A percentile compares a stretch with the other conserved stretches of the same genome.
phyloP scores from a whole-genome alignment of 2,888 invertebrate genomes.

The Dolichomitus sp. region DNA sequence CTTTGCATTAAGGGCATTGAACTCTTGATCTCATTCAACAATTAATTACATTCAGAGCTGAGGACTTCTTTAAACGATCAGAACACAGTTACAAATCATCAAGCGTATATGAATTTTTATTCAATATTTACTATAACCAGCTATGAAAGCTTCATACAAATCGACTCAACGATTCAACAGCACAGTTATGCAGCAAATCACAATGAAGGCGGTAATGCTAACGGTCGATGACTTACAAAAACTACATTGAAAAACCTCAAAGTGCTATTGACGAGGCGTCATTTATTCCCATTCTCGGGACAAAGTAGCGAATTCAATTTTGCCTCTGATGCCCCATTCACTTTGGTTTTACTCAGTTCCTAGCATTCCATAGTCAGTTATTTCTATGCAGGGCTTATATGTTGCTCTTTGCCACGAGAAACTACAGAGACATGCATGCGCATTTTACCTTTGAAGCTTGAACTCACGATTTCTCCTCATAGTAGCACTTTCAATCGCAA shows the following conservation, averaged over 20 bases:
- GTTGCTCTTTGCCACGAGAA: background rate
- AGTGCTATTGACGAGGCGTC: background rate
- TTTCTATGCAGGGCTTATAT: background rate
- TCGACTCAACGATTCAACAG: background rate
- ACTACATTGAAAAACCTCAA: background rate
- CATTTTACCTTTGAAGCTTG: background rate
- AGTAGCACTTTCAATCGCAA: background rate
- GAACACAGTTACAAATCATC: too few species aligned
- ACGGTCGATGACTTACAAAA: background rate
- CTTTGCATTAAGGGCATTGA: too few species aligned
- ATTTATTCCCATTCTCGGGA: background rate
- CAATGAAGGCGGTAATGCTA: background rate
- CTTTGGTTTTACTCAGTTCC: background rate
- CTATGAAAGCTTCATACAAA: too few species aligned
- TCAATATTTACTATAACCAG: too few species aligned
- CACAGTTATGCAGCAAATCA: background rate
- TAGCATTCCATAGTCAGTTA: background rate
- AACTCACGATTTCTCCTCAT: background rate
- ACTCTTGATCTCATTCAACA: too few species aligned
- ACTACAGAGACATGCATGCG: background rate
- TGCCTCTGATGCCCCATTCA: background rate
- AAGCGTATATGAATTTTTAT: too few species aligned
- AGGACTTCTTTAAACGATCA: too few species aligned
- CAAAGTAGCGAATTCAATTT: background rate
- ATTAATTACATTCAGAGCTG: too few species aligned